Evolutionary conservation across 2,797 vertebrate species (phyloP).

Genomic region (Sylvilagus floridanus): DNA sequence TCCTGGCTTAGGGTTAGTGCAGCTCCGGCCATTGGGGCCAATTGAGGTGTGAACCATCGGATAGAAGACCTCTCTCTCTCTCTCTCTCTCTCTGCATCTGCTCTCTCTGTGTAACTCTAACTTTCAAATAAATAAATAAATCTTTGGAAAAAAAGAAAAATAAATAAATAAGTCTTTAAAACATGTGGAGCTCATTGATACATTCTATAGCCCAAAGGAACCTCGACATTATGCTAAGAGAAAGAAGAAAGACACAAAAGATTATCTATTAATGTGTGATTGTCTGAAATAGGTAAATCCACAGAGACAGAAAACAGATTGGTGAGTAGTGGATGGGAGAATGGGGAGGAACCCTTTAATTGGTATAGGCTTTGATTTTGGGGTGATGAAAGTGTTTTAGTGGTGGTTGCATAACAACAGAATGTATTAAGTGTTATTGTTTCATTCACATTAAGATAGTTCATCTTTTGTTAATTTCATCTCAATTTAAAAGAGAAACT

Average conservation of each 20-base stretch:
- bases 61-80: no score
- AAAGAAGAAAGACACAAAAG: background rate
- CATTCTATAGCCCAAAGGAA: background rate
- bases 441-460: background rate
- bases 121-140: no score
- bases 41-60: no score
- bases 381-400: background rate
- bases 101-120: no score
- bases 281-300: background rate
- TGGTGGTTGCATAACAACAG: background rate
- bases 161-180: no score
- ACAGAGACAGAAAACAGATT: background rate
- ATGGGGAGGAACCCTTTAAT: background rate
- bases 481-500: background rate
- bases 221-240: background rate
- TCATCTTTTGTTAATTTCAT: slow-evolving; percentile 20
- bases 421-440: background rate
- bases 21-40: no score
- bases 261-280: background rate
- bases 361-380: background rate
- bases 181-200: background rate
- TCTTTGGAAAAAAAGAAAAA: no score
- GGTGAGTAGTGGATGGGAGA: background rate
- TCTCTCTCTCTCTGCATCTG: no score
- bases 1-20: no score